Evolutionary conservation across 1,140 invertebrate genomes (phyloP), one percentile per base, ranked within the genome.

Genomic region (Potamilus streckersoni): DNA sequence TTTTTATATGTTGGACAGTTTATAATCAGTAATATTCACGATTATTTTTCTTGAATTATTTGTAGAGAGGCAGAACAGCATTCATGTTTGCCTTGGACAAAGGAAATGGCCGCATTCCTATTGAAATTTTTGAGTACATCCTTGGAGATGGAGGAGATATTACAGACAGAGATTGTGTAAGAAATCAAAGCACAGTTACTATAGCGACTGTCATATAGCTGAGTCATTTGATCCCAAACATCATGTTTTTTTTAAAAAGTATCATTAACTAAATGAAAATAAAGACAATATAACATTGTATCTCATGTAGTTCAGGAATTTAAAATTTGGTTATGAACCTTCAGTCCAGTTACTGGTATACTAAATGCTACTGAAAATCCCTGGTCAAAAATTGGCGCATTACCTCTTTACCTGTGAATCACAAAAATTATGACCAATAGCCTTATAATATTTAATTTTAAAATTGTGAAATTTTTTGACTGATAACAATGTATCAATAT

Each of bases 31-130:
- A 15, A 19, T 69, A 69, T 3, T 17, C 20, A 20, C 11, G 67
- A 55, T 55, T 69, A 55, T 61, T n/a, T 59, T 60, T 27, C 14
- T 49, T 49, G 38, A 11, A 49, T 49, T 60, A 59, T 12, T 72
- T 79, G 65, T 76, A 88, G 85, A 83, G 86, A 82, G 87, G 87
- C n/a, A 73, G 87, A 65, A 85, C 80, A 69, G 84, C 81, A 19
- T 78, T 86, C n/a, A 81, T 84, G 17, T 88, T 81, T 74, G 81
- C 85, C 17, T 66, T 88, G 57, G 87, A 88, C 70, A 85, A 82
- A 73, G 74, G 69, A 15, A 80, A 84, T 74, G 82, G 84, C 13
- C 66, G 80, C 2, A 66, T 86, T 16, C 74, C 81, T 8, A 23
- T 79, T 31, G 84, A 86, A 13, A 73, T 88, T 15, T 83, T 85